Evolutionary conservation across 2,888 invertebrate species (phyloP).

Genomic region (Willowsia nigromaculata): DNA sequence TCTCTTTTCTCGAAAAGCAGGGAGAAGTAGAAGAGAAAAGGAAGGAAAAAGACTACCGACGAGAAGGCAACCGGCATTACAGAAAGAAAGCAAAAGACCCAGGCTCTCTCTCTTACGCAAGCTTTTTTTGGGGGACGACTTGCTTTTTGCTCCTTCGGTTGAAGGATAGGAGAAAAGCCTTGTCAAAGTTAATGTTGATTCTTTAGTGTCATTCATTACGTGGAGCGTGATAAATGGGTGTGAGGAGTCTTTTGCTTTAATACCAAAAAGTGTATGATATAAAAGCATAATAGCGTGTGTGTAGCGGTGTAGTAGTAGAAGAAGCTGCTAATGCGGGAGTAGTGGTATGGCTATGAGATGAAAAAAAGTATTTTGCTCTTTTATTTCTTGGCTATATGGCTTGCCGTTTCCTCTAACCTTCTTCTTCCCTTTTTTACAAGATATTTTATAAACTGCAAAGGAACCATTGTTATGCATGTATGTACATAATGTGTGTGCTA

Average conservation of each 20-base stretch:
- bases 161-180: slow-evolving; percentile 59
- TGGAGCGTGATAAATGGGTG: slow-evolving; percentile 77
- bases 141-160: slow-evolving; percentile 39
- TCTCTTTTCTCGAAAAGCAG: background rate
- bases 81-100: background rate
- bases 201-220: slow-evolving; percentile 78
- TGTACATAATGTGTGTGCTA: background rate
- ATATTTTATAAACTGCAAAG: background rate
- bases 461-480: background rate
- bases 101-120: background rate
- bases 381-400: background rate
- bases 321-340: background rate
- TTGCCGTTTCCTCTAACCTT: slow-evolving; percentile 50
- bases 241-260: slow-evolving; percentile 66
- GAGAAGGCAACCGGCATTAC: background rate
- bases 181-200: slow-evolving; percentile 76
- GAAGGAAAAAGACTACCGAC: slow-evolving; percentile 54
- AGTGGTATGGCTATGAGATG: background rate
- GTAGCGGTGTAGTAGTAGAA: background rate
- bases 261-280: slow-evolving; percentile 41
- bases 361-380: background rate
- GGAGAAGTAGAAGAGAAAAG: slow-evolving; percentile 4
- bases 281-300: slow-evolving; percentile 6
- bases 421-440: background rate
- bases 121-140: slow-evolving; percentile 28